These are phyloP conservation scores for Pseudonaja textilis DNA, from an alignment of 2,113 vertebrate genomes.

Conservation along the genomic window DNA sequence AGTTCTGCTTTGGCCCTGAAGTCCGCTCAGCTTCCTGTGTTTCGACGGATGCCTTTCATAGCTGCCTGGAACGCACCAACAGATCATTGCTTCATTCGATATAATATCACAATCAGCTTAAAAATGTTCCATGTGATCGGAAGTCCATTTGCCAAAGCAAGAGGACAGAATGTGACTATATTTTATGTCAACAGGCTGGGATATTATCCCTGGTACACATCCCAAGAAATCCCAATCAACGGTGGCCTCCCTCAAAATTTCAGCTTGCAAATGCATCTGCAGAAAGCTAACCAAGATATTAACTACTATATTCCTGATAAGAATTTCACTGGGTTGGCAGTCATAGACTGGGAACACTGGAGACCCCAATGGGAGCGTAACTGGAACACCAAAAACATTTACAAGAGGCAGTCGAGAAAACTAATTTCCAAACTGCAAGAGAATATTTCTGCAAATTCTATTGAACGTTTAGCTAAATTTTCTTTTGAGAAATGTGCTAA, in stretches of 20 bases:
- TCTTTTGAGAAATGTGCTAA: slow-evolving; percentile 78
- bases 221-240: slow-evolving; percentile 65
- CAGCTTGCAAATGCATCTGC: slow-evolving; percentile 74
- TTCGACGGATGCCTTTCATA: slow-evolving; percentile 76
- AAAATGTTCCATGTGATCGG: slow-evolving; percentile 75
- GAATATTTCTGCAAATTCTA: slow-evolving; percentile 67
- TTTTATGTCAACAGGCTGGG: slow-evolving; percentile 81
- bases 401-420: slow-evolving; percentile 70
- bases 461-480: slow-evolving; percentile 69
- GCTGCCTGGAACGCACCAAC: slow-evolving; percentile 79
- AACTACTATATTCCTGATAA: slow-evolving; percentile 71
- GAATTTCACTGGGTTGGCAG: slow-evolving; percentile 74
- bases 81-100: slow-evolving; percentile 74
- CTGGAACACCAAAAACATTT: slow-evolving; percentile 76
- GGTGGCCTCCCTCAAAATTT: slow-evolving; percentile 77
- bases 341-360: slow-evolving; percentile 81
- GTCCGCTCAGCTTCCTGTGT: slow-evolving; percentile 69
- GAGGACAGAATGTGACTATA: slow-evolving; percentile 81
- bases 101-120: slow-evolving; percentile 69
- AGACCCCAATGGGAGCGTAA: slow-evolving; percentile 75
- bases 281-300: slow-evolving; percentile 74
- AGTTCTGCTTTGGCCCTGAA: slow-evolving; percentile 70
- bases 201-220: slow-evolving; percentile 77
- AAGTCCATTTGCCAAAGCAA: slow-evolving; percentile 73
- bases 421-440: slow-evolving; percentile 64